Evolutionary conservation across 2,888 invertebrate genomes (phyloP).

Genomic region (Epistrophe eligans): DNA sequence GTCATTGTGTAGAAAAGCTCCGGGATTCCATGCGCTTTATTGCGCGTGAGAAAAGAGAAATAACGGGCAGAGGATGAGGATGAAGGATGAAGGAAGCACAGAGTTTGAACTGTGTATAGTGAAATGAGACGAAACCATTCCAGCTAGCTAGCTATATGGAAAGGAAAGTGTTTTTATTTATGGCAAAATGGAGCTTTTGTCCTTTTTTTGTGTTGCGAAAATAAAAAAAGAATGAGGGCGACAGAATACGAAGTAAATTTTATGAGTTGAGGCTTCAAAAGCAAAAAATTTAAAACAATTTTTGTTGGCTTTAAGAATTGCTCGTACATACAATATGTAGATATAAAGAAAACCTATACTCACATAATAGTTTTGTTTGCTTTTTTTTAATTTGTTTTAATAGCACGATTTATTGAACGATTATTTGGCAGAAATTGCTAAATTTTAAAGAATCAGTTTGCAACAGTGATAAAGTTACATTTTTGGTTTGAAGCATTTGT

Average conservation of each 20-base stretch:
- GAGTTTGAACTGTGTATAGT: slow-evolving; percentile 10
- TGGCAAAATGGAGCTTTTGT: slow-evolving; percentile 34
- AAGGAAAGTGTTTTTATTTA: slow-evolving; percentile 47
- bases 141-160: slow-evolving; percentile 10
- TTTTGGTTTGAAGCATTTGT: too few relatives aligned
- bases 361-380: not conserved
- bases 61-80: not conserved
- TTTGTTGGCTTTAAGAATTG: not conserved
- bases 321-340: too few relatives aligned
- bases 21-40: slow-evolving; percentile 69
- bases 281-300: not conserved
- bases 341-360: not conserved
- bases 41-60: slow-evolving; percentile 54
- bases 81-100: not conserved
- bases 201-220: slow-evolving; percentile 5
- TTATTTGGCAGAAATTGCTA: too few relatives aligned
- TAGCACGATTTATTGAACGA: too few relatives aligned
- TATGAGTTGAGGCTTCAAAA: slow-evolving; percentile 23
- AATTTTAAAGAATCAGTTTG: too few relatives aligned
- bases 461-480: too few relatives aligned
- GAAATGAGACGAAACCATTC: slow-evolving; percentile 44
- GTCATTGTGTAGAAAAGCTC: slow-evolving; percentile 68
- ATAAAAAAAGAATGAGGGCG: slow-evolving; percentile 11
- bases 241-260: slow-evolving; percentile 26
- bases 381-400: not conserved